Percentiles rank a stretch among this genome's conserved stretches.
Conservation (phyloP, 2,888 invertebrate genomes). For the Noctua pronuba region DNA sequence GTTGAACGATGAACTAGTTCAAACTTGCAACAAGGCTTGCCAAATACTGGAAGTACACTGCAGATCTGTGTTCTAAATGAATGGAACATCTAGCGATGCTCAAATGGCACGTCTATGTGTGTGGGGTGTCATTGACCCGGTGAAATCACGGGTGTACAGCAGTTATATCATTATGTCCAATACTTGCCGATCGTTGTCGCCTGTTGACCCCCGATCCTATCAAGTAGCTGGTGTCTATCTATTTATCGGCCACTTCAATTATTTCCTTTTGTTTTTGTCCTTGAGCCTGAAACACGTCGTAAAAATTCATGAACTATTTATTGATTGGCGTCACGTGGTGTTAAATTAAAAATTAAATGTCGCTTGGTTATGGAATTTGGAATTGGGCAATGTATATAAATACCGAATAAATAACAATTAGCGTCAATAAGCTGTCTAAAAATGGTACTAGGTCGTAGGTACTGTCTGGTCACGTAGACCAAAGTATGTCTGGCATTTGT, state of each 20-base stretch:
- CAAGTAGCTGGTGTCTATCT: slow-evolving; percentile 82
- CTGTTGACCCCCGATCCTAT: slow-evolving; percentile 83
- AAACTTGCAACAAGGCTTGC: slow-evolving; percentile 35
- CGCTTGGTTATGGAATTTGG: slow-evolving; percentile 24
- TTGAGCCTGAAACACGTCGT: slow-evolving; percentile 72
- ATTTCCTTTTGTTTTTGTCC: slow-evolving; percentile 78
- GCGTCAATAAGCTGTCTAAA: slow-evolving; percentile 13
- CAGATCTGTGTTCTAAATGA: slow-evolving; percentile 46
- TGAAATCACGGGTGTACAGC: slow-evolving; percentile 85
- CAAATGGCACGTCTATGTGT: slow-evolving; percentile 51
- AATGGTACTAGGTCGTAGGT: not conserved
- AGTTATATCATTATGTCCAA: slow-evolving; percentile 84
- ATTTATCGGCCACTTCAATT: slow-evolving; percentile 84
- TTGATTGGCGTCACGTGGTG: slow-evolving; percentile 69
- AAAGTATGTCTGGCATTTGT: not conserved
- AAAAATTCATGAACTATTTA: slow-evolving; percentile 71
- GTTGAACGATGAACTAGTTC: slow-evolving; percentile 30
- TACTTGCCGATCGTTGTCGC: slow-evolving; percentile 80
- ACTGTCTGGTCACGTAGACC: slow-evolving; percentile 45
- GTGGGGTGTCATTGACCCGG: slow-evolving; percentile 83
- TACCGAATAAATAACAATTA: slow-evolving; percentile 51
- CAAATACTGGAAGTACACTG: slow-evolving; percentile 51
- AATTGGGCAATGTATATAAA: slow-evolving; percentile 41
- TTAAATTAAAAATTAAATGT: slow-evolving; percentile 54
- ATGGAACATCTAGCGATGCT: slow-evolving; percentile 26